These are phyloP conservation scores for Zaprionus vittiger DNA, from an alignment of 1,140 invertebrate species.

Conservation along the genomic window DNA sequence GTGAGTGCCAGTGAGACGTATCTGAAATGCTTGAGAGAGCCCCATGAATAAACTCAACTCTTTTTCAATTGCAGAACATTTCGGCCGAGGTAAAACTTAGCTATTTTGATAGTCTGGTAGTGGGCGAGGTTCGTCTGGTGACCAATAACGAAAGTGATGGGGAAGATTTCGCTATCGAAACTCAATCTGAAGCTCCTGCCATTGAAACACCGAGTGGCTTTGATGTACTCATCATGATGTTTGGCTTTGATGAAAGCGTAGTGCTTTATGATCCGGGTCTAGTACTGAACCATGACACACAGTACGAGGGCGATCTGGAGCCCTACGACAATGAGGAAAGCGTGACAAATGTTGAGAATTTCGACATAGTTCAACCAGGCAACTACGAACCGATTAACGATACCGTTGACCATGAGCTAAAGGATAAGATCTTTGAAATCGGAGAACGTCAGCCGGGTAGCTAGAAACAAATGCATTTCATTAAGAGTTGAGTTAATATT, in stretches of 20 bases:
- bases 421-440: constrained; percentile 68
- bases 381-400: background rate
- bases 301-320: constrained; percentile 57
- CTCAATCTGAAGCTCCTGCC: background rate
- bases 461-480: background rate
- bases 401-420: constrained; percentile 17
- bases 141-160: constrained; percentile 28
- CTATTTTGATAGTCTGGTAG: constrained; percentile 58
- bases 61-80: constrained; percentile 61
- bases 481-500: background rate
- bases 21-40: constrained; percentile 48
- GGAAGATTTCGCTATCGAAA: background rate
- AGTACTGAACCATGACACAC: constrained; percentile 60
- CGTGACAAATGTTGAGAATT: background rate
- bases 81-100: constrained; percentile 74
- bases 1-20: constrained; percentile 15
- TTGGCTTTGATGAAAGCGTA: constrained; percentile 59
- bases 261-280: constrained; percentile 45
- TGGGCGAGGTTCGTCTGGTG: constrained; percentile 57
- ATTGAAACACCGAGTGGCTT: constrained; percentile 34
- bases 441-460: constrained; percentile 66
- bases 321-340: constrained; percentile 24
- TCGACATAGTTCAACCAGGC: background rate
- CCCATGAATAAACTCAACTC: background rate
- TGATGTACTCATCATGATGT: constrained; percentile 69